Base-by-base conservation (phyloP, 1,140 invertebrate genomes). In the Medauroidea extradentata region DNA sequence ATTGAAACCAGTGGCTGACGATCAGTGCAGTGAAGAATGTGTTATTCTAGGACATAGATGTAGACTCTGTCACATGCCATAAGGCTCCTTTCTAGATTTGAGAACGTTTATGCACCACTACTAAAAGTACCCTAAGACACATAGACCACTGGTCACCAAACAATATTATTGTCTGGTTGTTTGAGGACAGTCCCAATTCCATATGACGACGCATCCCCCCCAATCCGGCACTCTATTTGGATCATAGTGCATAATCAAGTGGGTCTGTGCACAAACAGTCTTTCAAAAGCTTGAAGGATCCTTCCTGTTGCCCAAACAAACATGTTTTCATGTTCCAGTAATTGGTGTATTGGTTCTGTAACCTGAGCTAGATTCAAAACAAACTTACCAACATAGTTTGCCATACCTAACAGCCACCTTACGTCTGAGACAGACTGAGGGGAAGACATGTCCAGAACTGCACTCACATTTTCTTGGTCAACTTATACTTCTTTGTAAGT, bases 371-470 rank as follows among this genome's bases (percentile, higher is more conserved):
- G 52, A 57, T 71, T 67, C 23, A 60, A 54, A 50, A 76, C 67
- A 64, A 71, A 76, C 60, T 67, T 73, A 13, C 52, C 50, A n/a
- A 76, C 50, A 60, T 77, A 76, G n/a, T 64, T 77, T 0, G 74
- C 59, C 52, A 76, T 65, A 24, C 72, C 21, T n/a, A 76, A 43
- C 19, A 73, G 68, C 29, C 63, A 57, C 58, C 68, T 51, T 25
- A 76, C 16, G 43, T 70, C 65, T n/a, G 65, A 65, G 11, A 46
- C 21, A 5, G 16, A 19, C 43, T 46, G 16, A n/a, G 43, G 43
- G 16, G 16, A 4, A 8, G 43, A n/a, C 16, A 46, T 18, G 5
- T 71, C 52, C 43, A 13, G 14, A 48, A 74, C 62, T 5, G 67
- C 68, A 60, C 64, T 34, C 0, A 70, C 42, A 60, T 74, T 75